These are phyloP conservation scores for Ptilorrhoa leucosticta DNA, from an alignment of 2,113 vertebrate genomes.

Conservation along the genomic window DNA sequence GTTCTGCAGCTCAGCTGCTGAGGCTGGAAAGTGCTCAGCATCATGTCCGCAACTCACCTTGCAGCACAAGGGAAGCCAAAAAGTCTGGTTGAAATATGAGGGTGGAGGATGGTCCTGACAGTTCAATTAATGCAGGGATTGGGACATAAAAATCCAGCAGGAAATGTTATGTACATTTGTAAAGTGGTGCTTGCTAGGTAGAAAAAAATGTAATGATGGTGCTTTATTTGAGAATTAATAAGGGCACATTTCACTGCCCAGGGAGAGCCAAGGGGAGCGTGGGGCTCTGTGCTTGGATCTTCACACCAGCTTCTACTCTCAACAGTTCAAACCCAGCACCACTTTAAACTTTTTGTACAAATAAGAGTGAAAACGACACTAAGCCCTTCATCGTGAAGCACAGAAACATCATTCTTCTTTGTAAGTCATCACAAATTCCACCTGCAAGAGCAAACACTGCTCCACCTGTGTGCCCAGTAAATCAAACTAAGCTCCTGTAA, in stretches of 20 bases:
- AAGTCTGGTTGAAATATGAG: background rate
- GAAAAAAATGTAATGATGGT: background rate
- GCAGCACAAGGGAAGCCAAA: background rate
- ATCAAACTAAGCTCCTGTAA: background rate
- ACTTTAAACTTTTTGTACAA: background rate
- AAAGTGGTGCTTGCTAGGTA: background rate
- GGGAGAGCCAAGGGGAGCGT: background rate
- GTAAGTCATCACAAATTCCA: background rate
- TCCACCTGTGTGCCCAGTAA: background rate
- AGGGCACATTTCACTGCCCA: background rate
- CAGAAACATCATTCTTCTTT: background rate
- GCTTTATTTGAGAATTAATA: background rate
- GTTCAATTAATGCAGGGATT: background rate
- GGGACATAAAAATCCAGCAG: background rate
- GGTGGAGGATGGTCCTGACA: background rate
- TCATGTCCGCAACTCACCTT: background rate
- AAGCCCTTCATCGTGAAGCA: background rate
- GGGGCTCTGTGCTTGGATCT: background rate
- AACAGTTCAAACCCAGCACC: background rate
- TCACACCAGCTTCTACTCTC: background rate
- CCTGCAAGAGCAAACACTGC: background rate
- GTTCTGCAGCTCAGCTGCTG: background rate
- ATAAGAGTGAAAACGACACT: background rate
- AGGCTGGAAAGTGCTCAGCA: accelerated
- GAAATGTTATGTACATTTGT: background rate